Percentiles rank a stretch among this genome's conserved stretches.
Evolutionary conservation across 1,140 invertebrate species (phyloP).

Genomic region (Argopecten irradians): DNA sequence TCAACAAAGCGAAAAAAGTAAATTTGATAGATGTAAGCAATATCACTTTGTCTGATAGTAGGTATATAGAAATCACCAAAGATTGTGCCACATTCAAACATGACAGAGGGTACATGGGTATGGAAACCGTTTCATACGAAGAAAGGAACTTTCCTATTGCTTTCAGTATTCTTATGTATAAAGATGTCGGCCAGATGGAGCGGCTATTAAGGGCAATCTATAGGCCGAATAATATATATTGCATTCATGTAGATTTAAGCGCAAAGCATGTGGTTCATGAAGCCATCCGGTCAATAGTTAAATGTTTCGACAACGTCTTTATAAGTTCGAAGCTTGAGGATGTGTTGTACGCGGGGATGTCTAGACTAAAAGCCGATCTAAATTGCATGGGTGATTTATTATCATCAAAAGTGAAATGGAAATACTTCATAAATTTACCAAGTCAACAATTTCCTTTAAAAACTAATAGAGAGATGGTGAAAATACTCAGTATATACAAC

Average conservation of each 20-base stretch:
- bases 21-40: conserved; percentile 24
- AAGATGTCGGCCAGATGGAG: conserved; percentile 66
- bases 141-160: conserved; percentile 65
- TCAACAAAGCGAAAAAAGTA: neutral
- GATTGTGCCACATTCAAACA: conserved; percentile 48
- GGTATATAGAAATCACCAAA: conserved; percentile 30
- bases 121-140: conserved; percentile 44
- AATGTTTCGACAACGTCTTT: conserved; percentile 71
- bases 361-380: conserved; percentile 61
- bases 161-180: conserved; percentile 62
- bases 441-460: conserved; percentile 60
- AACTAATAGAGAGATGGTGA: conserved; percentile 53
- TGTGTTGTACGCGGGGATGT: conserved; percentile 56
- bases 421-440: conserved; percentile 63
- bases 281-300: conserved; percentile 53
- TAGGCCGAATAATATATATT: conserved; percentile 72
- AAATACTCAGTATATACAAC: conserved; percentile 50
- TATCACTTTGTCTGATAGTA: neutral
- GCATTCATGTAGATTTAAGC: conserved; percentile 72
- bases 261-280: conserved; percentile 46
- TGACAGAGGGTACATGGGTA: conserved; percentile 39
- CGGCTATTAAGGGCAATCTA: conserved; percentile 69
- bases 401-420: conserved; percentile 51
- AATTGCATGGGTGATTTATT: conserved; percentile 66
- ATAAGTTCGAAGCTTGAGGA: conserved; percentile 59